A percentile compares a stretch with the other conserved stretches of the same genome.
These are phyloP conservation scores for Microchirus variegatus DNA, from an alignment of 2,797 vertebrate species.

Conservation along the genomic window DNA sequence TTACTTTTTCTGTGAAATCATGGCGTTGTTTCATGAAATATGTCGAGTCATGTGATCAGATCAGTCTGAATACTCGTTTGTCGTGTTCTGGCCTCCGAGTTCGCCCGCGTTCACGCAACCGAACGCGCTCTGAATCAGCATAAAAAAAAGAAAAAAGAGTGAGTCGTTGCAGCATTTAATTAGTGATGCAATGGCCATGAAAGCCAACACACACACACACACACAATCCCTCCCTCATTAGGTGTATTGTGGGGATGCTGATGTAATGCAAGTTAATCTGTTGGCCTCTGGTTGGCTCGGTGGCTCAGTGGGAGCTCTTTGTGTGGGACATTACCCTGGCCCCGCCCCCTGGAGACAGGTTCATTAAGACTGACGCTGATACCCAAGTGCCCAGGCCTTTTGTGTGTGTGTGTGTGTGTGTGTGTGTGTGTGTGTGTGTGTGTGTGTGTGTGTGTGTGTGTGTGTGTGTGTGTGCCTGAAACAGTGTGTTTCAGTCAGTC, in stretches of 20 bases:
- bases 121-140: slow-evolving; percentile 70
- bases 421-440: slow-evolving; percentile 47
- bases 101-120: slow-evolving; percentile 4
- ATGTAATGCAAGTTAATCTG: slow-evolving; percentile 87
- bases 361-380: slow-evolving; percentile 84
- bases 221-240: slow-evolving; percentile 80
- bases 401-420: slow-evolving; percentile 61
- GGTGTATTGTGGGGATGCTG: slow-evolving; percentile 82
- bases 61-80: too few relatives aligned
- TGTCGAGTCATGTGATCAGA: too few relatives aligned
- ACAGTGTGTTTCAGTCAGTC: slow-evolving; percentile 58
- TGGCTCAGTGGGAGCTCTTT: slow-evolving; percentile 75
- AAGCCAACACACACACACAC: slow-evolving; percentile 47
- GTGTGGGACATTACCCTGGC: slow-evolving; percentile 77
- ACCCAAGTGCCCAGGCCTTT: slow-evolving; percentile 75
- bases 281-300: slow-evolving; percentile 80
- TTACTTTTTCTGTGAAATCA: too few relatives aligned
- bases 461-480: slow-evolving; percentile 51
- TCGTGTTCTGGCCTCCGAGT: too few relatives aligned
- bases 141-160: slow-evolving; percentile 75
- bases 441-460: slow-evolving; percentile 60
- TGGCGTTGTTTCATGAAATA: too few relatives aligned
- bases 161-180: slow-evolving; percentile 72
- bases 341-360: slow-evolving; percentile 82
- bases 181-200: slow-evolving; percentile 75